phyloP scores from a whole-genome alignment of 2,797 vertebrate species.

The Lophius americanus region DNA sequence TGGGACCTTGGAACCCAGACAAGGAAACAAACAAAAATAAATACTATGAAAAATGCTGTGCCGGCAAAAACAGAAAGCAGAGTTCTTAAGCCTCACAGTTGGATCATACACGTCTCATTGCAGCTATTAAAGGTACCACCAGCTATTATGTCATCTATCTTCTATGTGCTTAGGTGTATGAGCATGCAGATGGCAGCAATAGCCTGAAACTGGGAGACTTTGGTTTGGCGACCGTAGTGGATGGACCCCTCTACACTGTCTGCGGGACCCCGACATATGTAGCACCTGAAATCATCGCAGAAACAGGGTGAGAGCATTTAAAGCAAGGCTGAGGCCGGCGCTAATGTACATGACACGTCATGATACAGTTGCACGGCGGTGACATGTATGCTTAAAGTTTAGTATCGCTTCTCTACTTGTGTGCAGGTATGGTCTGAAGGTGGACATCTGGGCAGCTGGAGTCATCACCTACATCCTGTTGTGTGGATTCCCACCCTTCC shows the following conservation, averaged over 20 bases:
- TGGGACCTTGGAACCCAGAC: not conserved
- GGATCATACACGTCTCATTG: not conserved
- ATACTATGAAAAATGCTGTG: not conserved
- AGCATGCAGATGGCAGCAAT: constrained; percentile 97
- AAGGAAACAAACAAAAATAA: not conserved
- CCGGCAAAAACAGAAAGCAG: not conserved
- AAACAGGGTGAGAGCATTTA: constrained; percentile 88
- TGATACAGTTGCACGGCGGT: not conserved
- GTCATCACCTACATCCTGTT: constrained; percentile 98
- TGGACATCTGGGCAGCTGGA: constrained; percentile 98
- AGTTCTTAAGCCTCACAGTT: no score
- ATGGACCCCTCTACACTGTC: constrained; percentile 95
- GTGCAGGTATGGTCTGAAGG: constrained; percentile 95
- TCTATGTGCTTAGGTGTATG: constrained; percentile 87
- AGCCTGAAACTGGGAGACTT: constrained; percentile 97
- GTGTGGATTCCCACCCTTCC: constrained; percentile 96
- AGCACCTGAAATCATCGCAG: constrained; percentile 98
- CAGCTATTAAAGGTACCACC: not conserved
- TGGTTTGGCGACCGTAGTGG: constrained; percentile 94
- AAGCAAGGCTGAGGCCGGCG: not conserved
- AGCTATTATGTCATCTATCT: not conserved
- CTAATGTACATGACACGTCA: not conserved
- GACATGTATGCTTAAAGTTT: not conserved
- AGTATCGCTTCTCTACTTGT: constrained; percentile 4
- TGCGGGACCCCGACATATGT: constrained; percentile 98